Percentiles rank a stretch among this genome's conserved stretches.
Evolutionary conservation across 1,140 invertebrate species (phyloP).

Genomic region (Pachyrhynchus sulphureomaculatus): DNA sequence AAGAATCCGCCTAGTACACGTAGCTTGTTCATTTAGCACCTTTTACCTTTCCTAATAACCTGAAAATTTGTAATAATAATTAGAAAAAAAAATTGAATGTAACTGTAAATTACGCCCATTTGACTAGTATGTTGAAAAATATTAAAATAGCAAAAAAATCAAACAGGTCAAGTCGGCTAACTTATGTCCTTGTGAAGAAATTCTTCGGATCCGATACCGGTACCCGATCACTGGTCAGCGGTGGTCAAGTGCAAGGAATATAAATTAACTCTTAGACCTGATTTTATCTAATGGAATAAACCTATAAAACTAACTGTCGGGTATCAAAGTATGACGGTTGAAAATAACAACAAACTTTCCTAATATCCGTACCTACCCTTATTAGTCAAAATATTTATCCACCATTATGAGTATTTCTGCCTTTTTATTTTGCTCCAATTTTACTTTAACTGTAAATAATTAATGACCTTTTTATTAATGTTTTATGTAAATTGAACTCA

Average conservation of each 20-base stretch:
- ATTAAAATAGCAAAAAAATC: neutral
- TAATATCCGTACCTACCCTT: too few species aligned
- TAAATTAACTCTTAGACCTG: constrained; percentile 3
- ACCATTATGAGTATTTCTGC: too few species aligned
- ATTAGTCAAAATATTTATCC: too few species aligned
- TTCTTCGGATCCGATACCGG: constrained; percentile 18
- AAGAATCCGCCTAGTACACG: neutral
- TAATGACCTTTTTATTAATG: too few species aligned
- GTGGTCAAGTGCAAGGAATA: constrained; percentile 14
- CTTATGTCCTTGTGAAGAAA: constrained; percentile 27
- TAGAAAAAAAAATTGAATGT: neutral
- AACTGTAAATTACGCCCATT: too few species aligned
- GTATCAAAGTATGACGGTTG: too few species aligned
- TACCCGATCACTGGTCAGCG: constrained; percentile 8
- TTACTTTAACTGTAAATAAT: too few species aligned
- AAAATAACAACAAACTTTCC: too few species aligned
- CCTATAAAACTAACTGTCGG: too few species aligned
- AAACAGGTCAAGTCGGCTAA: constrained; percentile 19
- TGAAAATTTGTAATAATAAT: neutral
- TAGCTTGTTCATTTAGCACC: neutral
- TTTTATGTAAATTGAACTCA: too few species aligned
- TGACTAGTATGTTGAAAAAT: too few species aligned
- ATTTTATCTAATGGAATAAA: neutral
- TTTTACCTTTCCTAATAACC: neutral
- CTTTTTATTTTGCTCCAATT: too few species aligned